Conservation (phyloP, 2,797 vertebrate genomes). For the Phrynocephalus forsythii region DNA sequence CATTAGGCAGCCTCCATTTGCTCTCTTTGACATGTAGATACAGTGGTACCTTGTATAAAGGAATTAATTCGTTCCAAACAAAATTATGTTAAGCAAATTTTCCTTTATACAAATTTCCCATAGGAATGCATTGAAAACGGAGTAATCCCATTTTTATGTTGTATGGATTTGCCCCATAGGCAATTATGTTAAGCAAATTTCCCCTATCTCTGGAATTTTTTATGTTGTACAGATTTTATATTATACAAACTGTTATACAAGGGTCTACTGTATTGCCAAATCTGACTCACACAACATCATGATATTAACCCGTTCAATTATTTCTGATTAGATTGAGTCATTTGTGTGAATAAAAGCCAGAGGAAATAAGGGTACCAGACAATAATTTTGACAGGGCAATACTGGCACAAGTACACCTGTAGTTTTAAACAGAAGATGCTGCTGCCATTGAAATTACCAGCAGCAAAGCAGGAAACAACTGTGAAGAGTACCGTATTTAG, state of each 20-base stretch:
- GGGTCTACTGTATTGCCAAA: no score
- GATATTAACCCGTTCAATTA: not conserved
- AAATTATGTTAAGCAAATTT: no score
- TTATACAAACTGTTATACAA: no score
- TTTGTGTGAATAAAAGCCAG: not conserved
- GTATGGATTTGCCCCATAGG: no score
- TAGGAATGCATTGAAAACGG: no score
- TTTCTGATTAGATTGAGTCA: not conserved
- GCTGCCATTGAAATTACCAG: not conserved
- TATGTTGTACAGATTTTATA: no score
- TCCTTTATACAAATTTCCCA: no score
- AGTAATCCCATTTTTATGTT: no score
- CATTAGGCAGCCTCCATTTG: not conserved
- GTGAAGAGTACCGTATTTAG: not conserved
- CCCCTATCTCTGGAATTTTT: no score
- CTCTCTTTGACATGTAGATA: not conserved
- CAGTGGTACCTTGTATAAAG: no score
- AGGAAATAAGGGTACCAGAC: not conserved
- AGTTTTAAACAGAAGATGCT: slow-evolving; percentile 4
- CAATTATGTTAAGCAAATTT: no score
- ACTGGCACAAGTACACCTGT: not conserved
- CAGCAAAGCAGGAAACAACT: not conserved
- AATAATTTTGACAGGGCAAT: not conserved
- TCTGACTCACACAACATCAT: not conserved
- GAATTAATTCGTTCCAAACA: no score